Conservation (phyloP, 2,113 vertebrate species). For the Brevimyrus niger region DNA sequence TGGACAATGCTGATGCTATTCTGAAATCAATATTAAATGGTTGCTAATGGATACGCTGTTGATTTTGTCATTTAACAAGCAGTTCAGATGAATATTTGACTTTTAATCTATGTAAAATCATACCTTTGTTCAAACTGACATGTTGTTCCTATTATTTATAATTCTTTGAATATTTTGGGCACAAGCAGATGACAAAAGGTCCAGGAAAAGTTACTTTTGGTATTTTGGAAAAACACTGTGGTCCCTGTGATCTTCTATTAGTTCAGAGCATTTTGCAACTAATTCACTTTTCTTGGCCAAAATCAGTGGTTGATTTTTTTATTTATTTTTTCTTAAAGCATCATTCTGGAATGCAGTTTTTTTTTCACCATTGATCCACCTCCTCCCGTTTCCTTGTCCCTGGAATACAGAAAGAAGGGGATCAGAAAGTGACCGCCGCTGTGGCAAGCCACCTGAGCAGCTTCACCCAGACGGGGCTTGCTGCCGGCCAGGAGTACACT, state of each 20-base stretch:
- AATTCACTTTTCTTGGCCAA: not conserved
- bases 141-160: not conserved
- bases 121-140: not conserved
- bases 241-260: not conserved
- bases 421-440: slow-evolving; percentile 37
- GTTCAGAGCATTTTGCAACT: not conserved
- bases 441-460: slow-evolving; percentile 44
- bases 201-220: not conserved
- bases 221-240: not conserved
- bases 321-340: not conserved
- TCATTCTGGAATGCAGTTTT: not conserved
- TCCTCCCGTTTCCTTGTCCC: not conserved
- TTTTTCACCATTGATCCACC: not conserved
- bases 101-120: not conserved
- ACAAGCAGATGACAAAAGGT: not conserved
- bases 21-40: not conserved
- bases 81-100: not conserved
- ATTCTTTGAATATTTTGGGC: not conserved
- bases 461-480: slow-evolving; percentile 60
- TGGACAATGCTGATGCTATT: not conserved
- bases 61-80: not conserved
- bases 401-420: slow-evolving; percentile 49
- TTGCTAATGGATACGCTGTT: not conserved
- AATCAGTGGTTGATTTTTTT: not conserved
- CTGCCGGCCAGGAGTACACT: slow-evolving; percentile 58